Evolutionary conservation across 2,888 invertebrate genomes (phyloP).

Genomic region (Epinotia demarniana): DNA sequence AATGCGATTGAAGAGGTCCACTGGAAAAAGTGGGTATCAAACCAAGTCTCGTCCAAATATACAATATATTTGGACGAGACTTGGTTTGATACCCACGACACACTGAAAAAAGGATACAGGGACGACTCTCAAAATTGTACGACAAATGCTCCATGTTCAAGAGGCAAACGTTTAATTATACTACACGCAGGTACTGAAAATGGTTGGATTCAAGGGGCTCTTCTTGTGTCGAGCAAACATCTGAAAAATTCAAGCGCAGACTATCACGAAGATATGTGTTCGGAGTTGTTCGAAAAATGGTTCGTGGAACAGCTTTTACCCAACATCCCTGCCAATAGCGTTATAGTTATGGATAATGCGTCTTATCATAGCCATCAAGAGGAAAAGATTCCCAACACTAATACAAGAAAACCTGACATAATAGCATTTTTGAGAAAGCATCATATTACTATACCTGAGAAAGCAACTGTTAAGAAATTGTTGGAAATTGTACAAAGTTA

Average conservation of each 20-base stretch:
- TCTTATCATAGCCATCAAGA: constrained; percentile 13
- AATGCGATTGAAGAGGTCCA: not conserved
- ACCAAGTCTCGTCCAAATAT: too few relatives aligned
- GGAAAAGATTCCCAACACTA: constrained; percentile 10
- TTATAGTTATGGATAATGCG: too few relatives aligned
- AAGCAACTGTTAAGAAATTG: not conserved
- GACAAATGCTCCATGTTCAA: too few relatives aligned
- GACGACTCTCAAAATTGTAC: too few relatives aligned
- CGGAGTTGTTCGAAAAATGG: constrained; percentile 21
- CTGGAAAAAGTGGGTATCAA: too few relatives aligned
- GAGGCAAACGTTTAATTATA: too few relatives aligned
- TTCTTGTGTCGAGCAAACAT: not conserved
- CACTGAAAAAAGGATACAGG: too few relatives aligned
- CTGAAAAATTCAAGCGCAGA: constrained; percentile 13
- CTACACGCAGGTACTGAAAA: too few relatives aligned
- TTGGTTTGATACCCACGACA: too few relatives aligned
- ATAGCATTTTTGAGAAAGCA: constrained; percentile 8
- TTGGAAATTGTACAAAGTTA: too few relatives aligned
- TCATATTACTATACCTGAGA: constrained; percentile 11
- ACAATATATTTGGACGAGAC: constrained; percentile 15
- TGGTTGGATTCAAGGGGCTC: too few relatives aligned
- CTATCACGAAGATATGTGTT: constrained; percentile 8
- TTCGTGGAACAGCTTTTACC: constrained; percentile 22
- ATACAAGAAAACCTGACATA: constrained; percentile 11
- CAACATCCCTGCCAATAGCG: constrained; percentile 20